Evolutionary conservation across 2,888 invertebrate species (phyloP), one percentile per base, ranked within the genome.

Genomic region (Pseudococcus jackbeardsleyi): DNA sequence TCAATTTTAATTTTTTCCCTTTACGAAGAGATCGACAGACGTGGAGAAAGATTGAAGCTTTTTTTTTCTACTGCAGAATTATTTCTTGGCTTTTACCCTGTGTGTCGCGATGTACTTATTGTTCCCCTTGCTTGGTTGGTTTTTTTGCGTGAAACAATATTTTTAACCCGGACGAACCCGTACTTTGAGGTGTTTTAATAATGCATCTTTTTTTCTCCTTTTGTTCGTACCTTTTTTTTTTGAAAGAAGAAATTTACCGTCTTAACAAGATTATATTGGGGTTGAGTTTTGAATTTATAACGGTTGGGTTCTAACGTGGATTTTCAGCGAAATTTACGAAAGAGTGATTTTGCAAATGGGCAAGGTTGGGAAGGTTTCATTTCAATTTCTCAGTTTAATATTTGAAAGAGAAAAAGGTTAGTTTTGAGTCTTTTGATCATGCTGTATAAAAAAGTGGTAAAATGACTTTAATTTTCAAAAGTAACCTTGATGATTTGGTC

Each of bases 1-100:
- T 72, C 72, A 33, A 72, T 72, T 72, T 33, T 26, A 72, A 72
- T 72, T 72, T 72, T 72, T 72, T 33, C 72, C n/a, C 17, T 26
- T 15, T 1, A 19, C 33, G 33, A 33, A 33, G 33, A 72, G 72
- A 72, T 72, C 72, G 72, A 72, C 72, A 39, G 72, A 64, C 64
- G 9, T 64, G 19, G 6, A 22, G 9, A 64, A 64, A 64, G 64
- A 64, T 22, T 64, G 22, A 64, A 64, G 64, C 64, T 64, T 72
- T 72, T 72, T 72, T 72, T 72, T 72, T 33, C 64, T 22, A 0
- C 22, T 64, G 64, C 19, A 11, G 64, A 64, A 72, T 4, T 17
- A 6, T 72, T 72, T 72, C 33, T 17, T 72, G 72, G 15, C 12
- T 72, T 72, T 9, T 33, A 72, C 39, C 33, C 33, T 33, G 6